Base-by-base conservation (phyloP, 2,797 vertebrate species). In the Onychomys torridus region DNA sequence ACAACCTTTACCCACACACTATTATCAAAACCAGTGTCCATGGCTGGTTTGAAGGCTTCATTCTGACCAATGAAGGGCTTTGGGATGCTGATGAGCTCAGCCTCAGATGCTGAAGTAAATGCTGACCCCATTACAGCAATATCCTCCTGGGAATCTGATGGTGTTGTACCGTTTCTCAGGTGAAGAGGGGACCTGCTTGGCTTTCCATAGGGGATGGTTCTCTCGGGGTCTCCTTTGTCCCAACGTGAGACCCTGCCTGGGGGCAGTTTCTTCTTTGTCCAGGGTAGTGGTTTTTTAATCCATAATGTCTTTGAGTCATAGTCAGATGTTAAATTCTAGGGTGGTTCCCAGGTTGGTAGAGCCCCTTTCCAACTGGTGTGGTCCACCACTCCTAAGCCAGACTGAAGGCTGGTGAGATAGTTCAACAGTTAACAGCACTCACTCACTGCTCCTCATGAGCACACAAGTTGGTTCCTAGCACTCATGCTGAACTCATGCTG, bases 11-110 rank as follows among this genome's bases (percentile, higher is more conserved):
- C 98, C 98, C 98, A 98, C 97, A 97, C 92, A 91, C 98, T 98
- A 97, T 98, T 98, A 98, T 97, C 97, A 97, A 98, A 99, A 98
- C 99, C 99, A 97, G 99, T 97, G 98, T 98, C 99, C 98, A 91
- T 81, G 93, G 99, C 98, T 91, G 97, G 65, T 71, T 6, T 55
- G 89, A n/a, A 95, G 95, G 95, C 65, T 96, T 94, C 93, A 1
- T 46, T 94, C 0, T 0, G 61, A 52, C 27, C 57, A n/a, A 4
- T 0, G 0, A 0, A 57, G 94, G 87, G 87, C 5, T 2, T 3
- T 3, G 77, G 95, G 92, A 84, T 6, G 19, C 49, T 40, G 95
- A 87, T 52, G 43, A 90, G 88, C 23, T 52, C 34, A 29, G 75
- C 10, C 52, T 59, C 43, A 43, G 75, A 77, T 0, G 27, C 49